Evolutionary conservation across 2,797 vertebrate species (phyloP), one percentile per base, ranked within the genome.

Genomic region (Semaprochilodus insignis): DNA sequence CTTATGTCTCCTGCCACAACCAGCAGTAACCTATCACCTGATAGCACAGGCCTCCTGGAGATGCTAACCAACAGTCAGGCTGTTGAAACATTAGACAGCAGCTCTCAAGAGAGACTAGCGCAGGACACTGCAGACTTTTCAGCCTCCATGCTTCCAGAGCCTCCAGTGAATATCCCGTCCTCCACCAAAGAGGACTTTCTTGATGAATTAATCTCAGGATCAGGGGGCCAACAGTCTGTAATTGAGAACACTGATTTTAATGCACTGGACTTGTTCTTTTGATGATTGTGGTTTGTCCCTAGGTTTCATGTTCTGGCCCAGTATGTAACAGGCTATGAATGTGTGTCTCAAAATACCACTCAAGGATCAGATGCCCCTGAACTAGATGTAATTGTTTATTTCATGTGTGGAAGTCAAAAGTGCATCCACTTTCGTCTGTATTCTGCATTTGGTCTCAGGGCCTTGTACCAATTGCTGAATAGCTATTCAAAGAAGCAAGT

Each of bases 181-280:
- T 85, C 93, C 2, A 70, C 85, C 0, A 89, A 90, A 36, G 85
- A 90, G 0, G 94, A 95, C 89, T 93, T 96, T 84, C 88, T 99
- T 21, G 96, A 96, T 16, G 96, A 98, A 70, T 92, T 97, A 6
- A 92, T 98, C 40, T 93, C 94, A 0, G 89, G 93, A 85, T 91
- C 94, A 48, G 88, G 74, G 17, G 82, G 94, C 77, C 91, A 90
- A 14, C 90, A 83, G 2, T 85, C 93, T 19, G 87, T 90, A 59
- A 90, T 90, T 82, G 95, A 96, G 83, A 88, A 91, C 0, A 90
- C 92, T 31, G 94, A 94, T 52, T 90, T 98, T 84, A 92, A 90
- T 89, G 90, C 91, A 70, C 96, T 97, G 69, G 96, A 96, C 81
- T 90, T 96, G 80, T 93, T 97, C 6, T 94, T 97, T 91, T 93